Base-by-base conservation (phyloP, 2,113 vertebrate genomes). In the Theristicus caerulescens region DNA sequence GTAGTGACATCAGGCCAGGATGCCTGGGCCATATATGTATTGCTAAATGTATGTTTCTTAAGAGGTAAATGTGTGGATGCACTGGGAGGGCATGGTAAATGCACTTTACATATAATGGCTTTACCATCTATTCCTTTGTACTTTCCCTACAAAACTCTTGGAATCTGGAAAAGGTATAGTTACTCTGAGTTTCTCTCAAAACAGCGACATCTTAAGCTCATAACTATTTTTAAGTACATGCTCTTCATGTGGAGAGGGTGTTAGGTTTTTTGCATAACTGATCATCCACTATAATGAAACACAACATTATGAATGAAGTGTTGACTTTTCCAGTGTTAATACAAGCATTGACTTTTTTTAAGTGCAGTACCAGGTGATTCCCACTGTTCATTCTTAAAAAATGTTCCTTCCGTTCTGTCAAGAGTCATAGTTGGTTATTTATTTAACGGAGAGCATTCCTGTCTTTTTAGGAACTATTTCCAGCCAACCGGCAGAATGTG, bases 401-500 rank as follows among this genome's bases (percentile, higher is more conserved):
- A 36, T 10, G 10, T 31, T 88, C 19, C 40, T 91, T 90, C 11
- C 24, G 9, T 90, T 93, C 29, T 70, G 42, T 87, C 34, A 61
- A 46, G 71, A 55, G 42, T 80, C 20, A 5, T 13, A 54, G 26
- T 58, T 77, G 29, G 19, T 86, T 54, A 54, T 86, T 90, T 93
- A 55, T 58, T 93, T 87, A 89, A 88, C 19, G 12, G 49, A 58
- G 71, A 88, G 5, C 67, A 66, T 91, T 78, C 47, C 44, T 94
- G 38, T 90, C 42, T 85, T 85, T 85, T 79, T 81, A 99, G 99
- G 99, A 99, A 92, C 98, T 99, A 44, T 99, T 99, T 97, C 99
- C 99, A 81, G 97, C 98, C 91, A 99, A 98, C 97, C 98, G 99
- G 96, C 99, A 99, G 97, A 99, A 98, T 49, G 99, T 99, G 95